Evolutionary conservation across 2,888 invertebrate species (phyloP), one percentile per base, ranked within the genome.

Genomic region (Teinopalpus imperialis): DNA sequence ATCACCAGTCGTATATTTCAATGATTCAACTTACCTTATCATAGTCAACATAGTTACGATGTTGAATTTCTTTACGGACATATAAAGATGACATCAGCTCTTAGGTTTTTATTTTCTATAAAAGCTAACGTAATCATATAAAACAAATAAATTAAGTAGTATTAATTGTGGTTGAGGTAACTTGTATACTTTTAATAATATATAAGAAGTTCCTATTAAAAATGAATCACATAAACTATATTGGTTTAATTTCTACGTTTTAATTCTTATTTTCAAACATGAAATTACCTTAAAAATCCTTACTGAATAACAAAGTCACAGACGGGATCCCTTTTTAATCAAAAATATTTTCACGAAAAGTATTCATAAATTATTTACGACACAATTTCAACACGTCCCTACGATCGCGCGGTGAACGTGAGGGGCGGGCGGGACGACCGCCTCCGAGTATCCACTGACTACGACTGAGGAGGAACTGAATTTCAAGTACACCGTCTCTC

Each of bases 401-500:
- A 13, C 23, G 14, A 36, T 10, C 30, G 30, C 16, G 13, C 31
- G 18, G 10, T 39, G 30, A 31, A n/a, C 41, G 44, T 34, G 34
- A 4, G 46, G 67, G 74, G 78, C 77, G 80, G 75, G 75, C 79
- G 77, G 73, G 46, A 60, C 79, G 65, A 59, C 74, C 74, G 65
- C 71, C 72, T 62, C 51, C 51, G 34, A 43, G 43, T 53, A 49
- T 52, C 29, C 54, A 50, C 63, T 46, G 56, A 56, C 55, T 52
- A 54, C 64, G 59, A 78, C 79, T 73, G 69, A 62, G 56, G 32
- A 39, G 31, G 27, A 9, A 62, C 56, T 51, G 55, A 53, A 50
- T 39, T 40, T 45, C 48, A 41, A 43, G 35, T 37, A 14, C 27
- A 39, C 7, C 31, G 43, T 43, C 43, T 35, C 32, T 26, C 35